phyloP scores from a whole-genome alignment of 2,797 vertebrate genomes.

The Malurus leucopterus region DNA sequence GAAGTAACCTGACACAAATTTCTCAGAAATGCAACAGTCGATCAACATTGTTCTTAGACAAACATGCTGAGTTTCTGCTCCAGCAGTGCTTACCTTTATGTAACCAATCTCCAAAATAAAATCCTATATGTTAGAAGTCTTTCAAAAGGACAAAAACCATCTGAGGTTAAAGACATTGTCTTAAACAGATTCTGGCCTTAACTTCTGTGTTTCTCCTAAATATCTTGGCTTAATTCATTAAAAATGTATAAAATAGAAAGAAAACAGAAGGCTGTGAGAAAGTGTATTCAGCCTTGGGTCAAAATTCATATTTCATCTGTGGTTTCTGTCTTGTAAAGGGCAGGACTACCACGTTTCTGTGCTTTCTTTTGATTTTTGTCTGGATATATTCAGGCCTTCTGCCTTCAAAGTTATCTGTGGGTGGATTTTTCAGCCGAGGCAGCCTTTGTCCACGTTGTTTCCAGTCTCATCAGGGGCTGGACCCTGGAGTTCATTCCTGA shows the following conservation, averaged over 20 bases:
- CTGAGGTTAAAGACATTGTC: background rate
- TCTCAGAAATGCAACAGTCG: background rate
- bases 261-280: background rate
- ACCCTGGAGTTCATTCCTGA: background rate
- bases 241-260: background rate
- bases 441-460: background rate
- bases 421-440: background rate
- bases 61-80: background rate
- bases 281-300: background rate
- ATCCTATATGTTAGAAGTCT: background rate
- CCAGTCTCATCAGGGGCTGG: background rate
- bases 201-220: background rate
- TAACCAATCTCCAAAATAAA: background rate
- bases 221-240: background rate
- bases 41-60: background rate
- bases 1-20: background rate
- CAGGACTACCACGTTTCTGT: rapidly evolving
- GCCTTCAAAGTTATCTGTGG: background rate
- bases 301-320: background rate
- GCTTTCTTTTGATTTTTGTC: background rate
- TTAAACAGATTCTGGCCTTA: background rate
- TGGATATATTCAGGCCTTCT: background rate
- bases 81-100: background rate
- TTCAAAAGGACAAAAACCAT: background rate
- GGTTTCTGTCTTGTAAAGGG: background rate